phyloP scores from a whole-genome alignment of 2,888 invertebrate species.

The Fissipunctia ypsillon region DNA sequence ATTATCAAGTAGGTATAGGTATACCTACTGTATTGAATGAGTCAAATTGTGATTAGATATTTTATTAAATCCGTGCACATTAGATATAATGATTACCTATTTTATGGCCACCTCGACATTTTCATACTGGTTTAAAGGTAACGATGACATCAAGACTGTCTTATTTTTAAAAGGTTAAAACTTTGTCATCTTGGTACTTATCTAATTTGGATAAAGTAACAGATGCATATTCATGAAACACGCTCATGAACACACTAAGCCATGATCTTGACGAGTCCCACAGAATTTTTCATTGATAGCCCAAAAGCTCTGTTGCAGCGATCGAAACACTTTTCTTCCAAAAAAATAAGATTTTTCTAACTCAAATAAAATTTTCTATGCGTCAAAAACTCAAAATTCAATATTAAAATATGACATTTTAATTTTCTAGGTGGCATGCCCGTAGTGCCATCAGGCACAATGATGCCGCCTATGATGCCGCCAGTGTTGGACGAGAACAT shows the following conservation, averaged over 20 bases:
- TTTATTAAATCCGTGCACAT: constrained; percentile 15
- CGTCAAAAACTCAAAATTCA: not conserved
- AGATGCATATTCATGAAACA: not conserved
- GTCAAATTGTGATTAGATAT: constrained; percentile 14
- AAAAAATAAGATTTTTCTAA: no score
- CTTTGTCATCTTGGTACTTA: not conserved
- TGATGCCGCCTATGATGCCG: constrained; percentile 95
- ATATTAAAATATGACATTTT: constrained; percentile 4
- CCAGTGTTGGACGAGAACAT: constrained; percentile 98
- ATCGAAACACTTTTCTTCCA: not conserved
- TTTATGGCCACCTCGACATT: constrained; percentile 28
- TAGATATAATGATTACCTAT: constrained; percentile 12
- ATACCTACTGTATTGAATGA: not conserved
- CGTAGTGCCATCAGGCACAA: constrained; percentile 95
- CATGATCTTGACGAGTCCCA: not conserved
- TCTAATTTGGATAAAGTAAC: not conserved
- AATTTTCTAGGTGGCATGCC: constrained; percentile 92
- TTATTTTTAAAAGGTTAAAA: constrained; percentile 21
- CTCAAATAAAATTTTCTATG: not conserved
- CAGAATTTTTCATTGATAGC: not conserved
- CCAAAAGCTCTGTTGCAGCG: not conserved
- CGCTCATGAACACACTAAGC: no score
- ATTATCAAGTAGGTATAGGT: no score
- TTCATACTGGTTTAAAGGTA: constrained; percentile 14
- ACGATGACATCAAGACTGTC: constrained; percentile 46